A percentile compares a stretch with the other conserved stretches of the same genome.
Conservation (phyloP, 2,888 invertebrate species). For the Hydriomena furcata region DNA sequence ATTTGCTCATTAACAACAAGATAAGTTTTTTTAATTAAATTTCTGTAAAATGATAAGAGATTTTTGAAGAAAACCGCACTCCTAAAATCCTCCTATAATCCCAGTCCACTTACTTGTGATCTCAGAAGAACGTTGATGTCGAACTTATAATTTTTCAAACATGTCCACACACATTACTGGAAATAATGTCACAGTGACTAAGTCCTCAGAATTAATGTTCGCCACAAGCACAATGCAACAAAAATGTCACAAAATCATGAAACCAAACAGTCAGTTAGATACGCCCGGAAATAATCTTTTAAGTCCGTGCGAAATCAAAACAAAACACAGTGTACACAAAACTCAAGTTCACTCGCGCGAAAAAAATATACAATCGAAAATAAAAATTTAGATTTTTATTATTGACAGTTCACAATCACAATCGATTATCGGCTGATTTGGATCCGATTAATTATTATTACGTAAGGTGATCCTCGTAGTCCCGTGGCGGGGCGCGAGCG, state of each 20-base stretch:
- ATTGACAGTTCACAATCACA: slow-evolving; percentile 72
- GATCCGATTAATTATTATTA: slow-evolving; percentile 75
- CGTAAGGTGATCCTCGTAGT: slow-evolving; percentile 69
- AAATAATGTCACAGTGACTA: slow-evolving; percentile 56
- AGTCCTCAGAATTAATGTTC: slow-evolving; percentile 47
- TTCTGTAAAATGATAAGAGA: no score
- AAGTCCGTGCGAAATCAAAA: slow-evolving; percentile 69
- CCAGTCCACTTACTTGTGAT: slow-evolving; percentile 58
- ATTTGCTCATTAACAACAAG: no score
- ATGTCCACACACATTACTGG: slow-evolving; percentile 57
- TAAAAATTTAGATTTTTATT: slow-evolving; percentile 41
- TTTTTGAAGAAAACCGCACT: slow-evolving; percentile 4
- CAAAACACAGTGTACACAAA: slow-evolving; percentile 69
- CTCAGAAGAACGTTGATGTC: slow-evolving; percentile 40
- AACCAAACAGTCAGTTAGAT: slow-evolving; percentile 65
- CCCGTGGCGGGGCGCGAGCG: slow-evolving; percentile 67
- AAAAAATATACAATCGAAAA: slow-evolving; percentile 52
- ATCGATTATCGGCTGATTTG: slow-evolving; percentile 75
- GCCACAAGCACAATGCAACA: slow-evolving; percentile 56
- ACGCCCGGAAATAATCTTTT: slow-evolving; percentile 65
- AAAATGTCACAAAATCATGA: slow-evolving; percentile 52
- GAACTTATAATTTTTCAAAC: slow-evolving; percentile 48
- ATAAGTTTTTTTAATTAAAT: no score
- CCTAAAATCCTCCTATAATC: slow-evolving; percentile 5
- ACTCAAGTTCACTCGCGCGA: slow-evolving; percentile 58